Conservation (phyloP, 1,140 invertebrate species). For the Hycleus phaleratus region DNA sequence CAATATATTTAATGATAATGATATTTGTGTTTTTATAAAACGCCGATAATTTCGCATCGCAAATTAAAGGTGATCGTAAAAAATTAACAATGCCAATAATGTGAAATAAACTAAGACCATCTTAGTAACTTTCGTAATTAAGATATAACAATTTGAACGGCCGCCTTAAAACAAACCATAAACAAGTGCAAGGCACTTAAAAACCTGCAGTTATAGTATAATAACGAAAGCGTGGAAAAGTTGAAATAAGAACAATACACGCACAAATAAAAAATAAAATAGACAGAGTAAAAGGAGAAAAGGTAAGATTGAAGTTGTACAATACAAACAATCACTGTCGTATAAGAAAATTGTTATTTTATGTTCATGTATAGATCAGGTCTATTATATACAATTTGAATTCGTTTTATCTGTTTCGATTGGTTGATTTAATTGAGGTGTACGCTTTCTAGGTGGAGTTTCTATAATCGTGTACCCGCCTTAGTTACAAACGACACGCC, state of each 20-base stretch:
- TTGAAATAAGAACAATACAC: slow-evolving; percentile 25
- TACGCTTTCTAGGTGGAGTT: slow-evolving; percentile 13
- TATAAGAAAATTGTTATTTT: no score
- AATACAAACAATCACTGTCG: no score
- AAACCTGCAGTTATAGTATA: slow-evolving; percentile 29
- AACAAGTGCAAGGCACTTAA: slow-evolving; percentile 36
- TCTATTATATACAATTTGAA: no score
- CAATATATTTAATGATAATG: background rate
- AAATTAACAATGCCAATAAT: slow-evolving; percentile 10
- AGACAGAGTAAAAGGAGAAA: no score
- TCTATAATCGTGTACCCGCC: background rate
- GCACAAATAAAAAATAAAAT: no score
- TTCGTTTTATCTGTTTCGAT: slow-evolving; percentile 5
- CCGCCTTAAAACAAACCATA: slow-evolving; percentile 33
- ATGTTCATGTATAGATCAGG: no score
- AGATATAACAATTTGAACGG: slow-evolving; percentile 38
- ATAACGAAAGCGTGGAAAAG: slow-evolving; percentile 34
- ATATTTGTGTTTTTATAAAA: no score
- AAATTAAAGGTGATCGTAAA: slow-evolving; percentile 7
- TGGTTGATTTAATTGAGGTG: slow-evolving; percentile 27
- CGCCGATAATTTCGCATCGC: background rate
- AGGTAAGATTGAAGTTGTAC: no score
- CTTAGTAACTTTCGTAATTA: slow-evolving; percentile 29
- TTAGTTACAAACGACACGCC: slow-evolving; percentile 7
- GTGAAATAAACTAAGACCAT: slow-evolving; percentile 21